A percentile compares a stretch with the other conserved stretches of the same genome.
Conservation (phyloP, 2,888 invertebrate species). For the Thecophora atra region DNA sequence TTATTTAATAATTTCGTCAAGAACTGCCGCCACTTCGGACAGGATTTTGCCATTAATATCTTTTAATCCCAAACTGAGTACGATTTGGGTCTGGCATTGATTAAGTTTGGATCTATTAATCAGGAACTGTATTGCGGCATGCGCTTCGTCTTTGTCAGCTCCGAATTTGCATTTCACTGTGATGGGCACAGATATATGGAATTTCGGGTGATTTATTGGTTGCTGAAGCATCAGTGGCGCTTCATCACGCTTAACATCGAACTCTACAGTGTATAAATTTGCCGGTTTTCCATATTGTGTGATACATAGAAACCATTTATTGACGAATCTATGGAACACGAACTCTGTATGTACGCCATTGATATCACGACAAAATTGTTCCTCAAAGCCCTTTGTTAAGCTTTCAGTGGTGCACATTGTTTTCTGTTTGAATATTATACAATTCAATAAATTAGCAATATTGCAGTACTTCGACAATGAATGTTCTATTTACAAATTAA, state of each 20-base stretch:
- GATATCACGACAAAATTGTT: conserved; percentile 54
- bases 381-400: conserved; percentile 51
- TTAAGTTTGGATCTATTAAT: conserved; percentile 57
- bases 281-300: conserved; percentile 61
- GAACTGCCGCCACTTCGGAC: conserved; percentile 51
- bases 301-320: conserved; percentile 60
- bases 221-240: conserved; percentile 44
- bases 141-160: conserved; percentile 56
- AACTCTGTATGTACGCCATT: conserved; percentile 57
- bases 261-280: conserved; percentile 57
- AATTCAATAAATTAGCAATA: not conserved
- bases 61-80: conserved; percentile 58
- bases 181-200: conserved; percentile 55
- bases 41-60: conserved; percentile 52
- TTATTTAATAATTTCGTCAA: conserved; percentile 48
- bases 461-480: not conserved
- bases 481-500: too few species aligned
- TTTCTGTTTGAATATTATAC: not conserved
- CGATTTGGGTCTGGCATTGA: conserved; percentile 55
- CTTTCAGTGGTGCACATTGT: conserved; percentile 38
- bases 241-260: conserved; percentile 54
- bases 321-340: conserved; percentile 58
- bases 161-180: conserved; percentile 59
- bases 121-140: conserved; percentile 60
- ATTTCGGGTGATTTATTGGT: conserved; percentile 50